Conservation (phyloP, 2,113 vertebrate genomes). For the Mola mola region DNA sequence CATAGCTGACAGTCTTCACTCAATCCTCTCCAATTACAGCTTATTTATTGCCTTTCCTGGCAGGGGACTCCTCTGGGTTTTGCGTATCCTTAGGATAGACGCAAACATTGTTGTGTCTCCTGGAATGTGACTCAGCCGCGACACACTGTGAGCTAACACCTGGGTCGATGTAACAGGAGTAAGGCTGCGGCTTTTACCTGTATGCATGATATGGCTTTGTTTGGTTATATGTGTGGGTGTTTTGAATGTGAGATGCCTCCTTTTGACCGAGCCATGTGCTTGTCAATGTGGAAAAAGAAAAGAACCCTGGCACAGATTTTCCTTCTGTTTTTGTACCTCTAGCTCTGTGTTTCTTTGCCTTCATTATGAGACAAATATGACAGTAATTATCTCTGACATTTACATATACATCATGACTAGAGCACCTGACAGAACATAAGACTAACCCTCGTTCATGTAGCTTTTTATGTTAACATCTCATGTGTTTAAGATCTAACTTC, state of each 20-base stretch:
- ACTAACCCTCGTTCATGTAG: no score
- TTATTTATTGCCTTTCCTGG: conserved; percentile 21
- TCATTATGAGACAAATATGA: neutral
- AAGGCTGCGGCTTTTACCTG: conserved; percentile 26
- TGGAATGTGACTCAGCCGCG: conserved; percentile 39
- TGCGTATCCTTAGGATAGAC: neutral
- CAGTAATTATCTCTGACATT: no score
- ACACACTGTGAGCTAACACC: conserved; percentile 33
- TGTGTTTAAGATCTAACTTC: no score
- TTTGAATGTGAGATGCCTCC: conserved; percentile 8
- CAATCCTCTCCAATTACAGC: conserved; percentile 28
- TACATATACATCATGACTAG: no score
- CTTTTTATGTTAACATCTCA: no score
- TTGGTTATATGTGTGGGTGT: conserved; percentile 3
- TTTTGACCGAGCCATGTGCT: conserved; percentile 17
- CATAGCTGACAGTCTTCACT: conserved; percentile 37
- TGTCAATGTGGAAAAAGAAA: conserved; percentile 13
- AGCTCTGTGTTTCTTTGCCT: conserved; percentile 10
- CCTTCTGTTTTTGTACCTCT: conserved; percentile 16
- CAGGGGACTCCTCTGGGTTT: conserved; percentile 7
- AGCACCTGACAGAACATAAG: no score
- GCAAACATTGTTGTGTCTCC: conserved; percentile 34
- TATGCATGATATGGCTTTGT: conserved; percentile 14
- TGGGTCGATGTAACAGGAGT: conserved; percentile 15
- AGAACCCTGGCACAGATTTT: conserved; percentile 11